phyloP scores from a whole-genome alignment of 2,113 vertebrate species.

The Colinus virginianus region DNA sequence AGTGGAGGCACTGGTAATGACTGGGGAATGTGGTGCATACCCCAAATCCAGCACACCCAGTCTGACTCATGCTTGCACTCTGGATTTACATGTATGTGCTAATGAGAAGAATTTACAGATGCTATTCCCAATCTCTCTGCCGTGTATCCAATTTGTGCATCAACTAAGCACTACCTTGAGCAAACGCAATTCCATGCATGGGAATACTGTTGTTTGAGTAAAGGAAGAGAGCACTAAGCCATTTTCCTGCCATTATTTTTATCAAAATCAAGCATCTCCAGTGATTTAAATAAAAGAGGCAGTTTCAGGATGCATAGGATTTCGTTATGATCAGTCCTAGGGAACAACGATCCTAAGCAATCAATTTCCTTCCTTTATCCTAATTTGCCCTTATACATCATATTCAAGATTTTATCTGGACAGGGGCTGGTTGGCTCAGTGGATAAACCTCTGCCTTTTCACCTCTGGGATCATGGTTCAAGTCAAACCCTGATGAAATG shows the following conservation, averaged over 20 bases:
- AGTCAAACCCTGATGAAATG: conserved; percentile 78
- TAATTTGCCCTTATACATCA: conserved; percentile 76
- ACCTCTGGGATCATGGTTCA: conserved; percentile 77
- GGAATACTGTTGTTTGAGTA: not conserved
- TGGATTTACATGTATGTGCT: not conserved
- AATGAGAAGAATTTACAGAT: not conserved
- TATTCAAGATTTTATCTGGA: conserved; percentile 76
- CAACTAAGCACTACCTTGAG: not conserved
- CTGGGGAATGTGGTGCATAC: too few relatives aligned
- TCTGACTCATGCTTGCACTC: not conserved
- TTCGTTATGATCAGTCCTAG: not conserved
- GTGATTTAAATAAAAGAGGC: not conserved
- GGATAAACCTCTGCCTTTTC: conserved; percentile 78
- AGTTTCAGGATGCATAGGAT: not conserved
- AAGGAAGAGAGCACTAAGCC: not conserved
- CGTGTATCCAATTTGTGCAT: not conserved
- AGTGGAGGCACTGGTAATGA: too few relatives aligned
- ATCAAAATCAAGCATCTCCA: not conserved
- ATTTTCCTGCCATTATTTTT: not conserved
- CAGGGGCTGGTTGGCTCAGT: conserved; percentile 71
- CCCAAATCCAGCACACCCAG: not conserved
- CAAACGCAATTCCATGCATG: not conserved
- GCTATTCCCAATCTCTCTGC: not conserved
- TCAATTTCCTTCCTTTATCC: conserved; percentile 59
- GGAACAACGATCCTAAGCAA: conserved; percentile 41